Base-by-base conservation (phyloP, 2,797 vertebrate species). In the Cynopterus sphinx region DNA sequence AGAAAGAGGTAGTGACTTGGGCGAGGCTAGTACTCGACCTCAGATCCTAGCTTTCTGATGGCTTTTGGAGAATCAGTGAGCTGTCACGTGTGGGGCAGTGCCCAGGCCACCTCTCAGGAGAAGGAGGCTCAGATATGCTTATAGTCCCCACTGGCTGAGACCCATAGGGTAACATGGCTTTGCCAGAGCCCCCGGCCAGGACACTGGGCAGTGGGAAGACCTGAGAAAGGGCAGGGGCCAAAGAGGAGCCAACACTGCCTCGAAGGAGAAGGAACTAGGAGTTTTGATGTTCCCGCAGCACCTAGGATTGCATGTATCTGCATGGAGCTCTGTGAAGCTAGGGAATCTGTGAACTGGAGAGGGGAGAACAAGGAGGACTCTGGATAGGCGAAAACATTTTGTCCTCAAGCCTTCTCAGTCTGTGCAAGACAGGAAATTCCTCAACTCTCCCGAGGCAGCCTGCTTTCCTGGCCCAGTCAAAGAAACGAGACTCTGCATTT, bases 381-480 rank as follows among this genome's bases (percentile, higher is more conserved):
- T 51, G 53, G 31, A 86, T 46, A 93, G 53, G 73, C 21, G 1
- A 94, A 96, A 97, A 97, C 95, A 97, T 95, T 95, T 88, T 97
- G 96, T 97, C 87, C 93, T 96, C 6, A 3, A 85, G 75, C 87
- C 68, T 92, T 91, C 83, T 93, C 81, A 2, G 15, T 92, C 90
- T 86, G n/a, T 93, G 85, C 53, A 33, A 85, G 93, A 95, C 96
- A 96, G 97, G 96, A 97, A 98, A 97, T 98, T 88, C 97, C 97
- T 96, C 87, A 96, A 93, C 53, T 97, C 96, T 96, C 97, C 65
- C 0, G 93, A 92, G 97, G 87, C 95, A 71, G 77, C 70, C 90
- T 57, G 68, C 68, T 90, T 83, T 81, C 51, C 91, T 49, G 55
- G 71, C 79, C 73, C 67, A 26, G 33, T 33, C 41, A 33, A 65